phyloP scores from a whole-genome alignment of 2,113 vertebrate species.

The Pteronura brasiliensis region DNA sequence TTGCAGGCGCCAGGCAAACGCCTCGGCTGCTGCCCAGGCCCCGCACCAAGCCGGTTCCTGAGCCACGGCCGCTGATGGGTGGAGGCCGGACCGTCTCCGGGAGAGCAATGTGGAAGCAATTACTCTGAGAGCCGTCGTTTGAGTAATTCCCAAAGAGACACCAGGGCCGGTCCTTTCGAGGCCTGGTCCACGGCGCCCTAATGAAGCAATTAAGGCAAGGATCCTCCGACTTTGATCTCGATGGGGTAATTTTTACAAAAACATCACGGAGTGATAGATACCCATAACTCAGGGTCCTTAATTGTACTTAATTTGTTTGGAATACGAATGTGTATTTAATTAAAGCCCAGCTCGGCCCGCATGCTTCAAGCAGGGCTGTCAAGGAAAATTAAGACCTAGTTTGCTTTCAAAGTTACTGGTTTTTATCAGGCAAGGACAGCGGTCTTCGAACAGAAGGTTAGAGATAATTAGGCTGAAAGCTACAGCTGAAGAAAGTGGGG shows the following conservation, averaged over 20 bases:
- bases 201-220: constrained; percentile 99
- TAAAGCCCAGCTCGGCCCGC: constrained; percentile 92
- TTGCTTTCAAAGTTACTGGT: constrained; percentile 95
- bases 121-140: constrained; percentile 95
- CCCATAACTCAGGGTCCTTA: constrained; percentile 99
- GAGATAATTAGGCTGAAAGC: constrained; percentile 87
- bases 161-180: constrained; percentile 93
- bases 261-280: constrained; percentile 99
- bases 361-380: constrained; percentile 98
- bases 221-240: constrained; percentile 98
- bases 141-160: constrained; percentile 97
- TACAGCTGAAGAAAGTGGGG: constrained; percentile 72
- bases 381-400: constrained; percentile 98
- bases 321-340: constrained; percentile 99
- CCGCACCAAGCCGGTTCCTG: constrained; percentile 45
- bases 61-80: constrained; percentile 83
- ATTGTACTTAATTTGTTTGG: constrained; percentile 99
- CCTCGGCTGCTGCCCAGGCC: not conserved
- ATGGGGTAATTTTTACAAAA: constrained; percentile 99
- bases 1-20: not conserved
- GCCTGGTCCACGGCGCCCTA: constrained; percentile 93
- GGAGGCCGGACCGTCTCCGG: constrained; percentile 87
- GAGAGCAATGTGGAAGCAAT: constrained; percentile 98
- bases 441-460: constrained; percentile 89
- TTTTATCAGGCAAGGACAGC: constrained; percentile 92